Percentiles rank a stretch among this genome's conserved stretches.
Evolutionary conservation across 2,888 invertebrate genomes (phyloP).

Genomic region (Eilema griseolum): DNA sequence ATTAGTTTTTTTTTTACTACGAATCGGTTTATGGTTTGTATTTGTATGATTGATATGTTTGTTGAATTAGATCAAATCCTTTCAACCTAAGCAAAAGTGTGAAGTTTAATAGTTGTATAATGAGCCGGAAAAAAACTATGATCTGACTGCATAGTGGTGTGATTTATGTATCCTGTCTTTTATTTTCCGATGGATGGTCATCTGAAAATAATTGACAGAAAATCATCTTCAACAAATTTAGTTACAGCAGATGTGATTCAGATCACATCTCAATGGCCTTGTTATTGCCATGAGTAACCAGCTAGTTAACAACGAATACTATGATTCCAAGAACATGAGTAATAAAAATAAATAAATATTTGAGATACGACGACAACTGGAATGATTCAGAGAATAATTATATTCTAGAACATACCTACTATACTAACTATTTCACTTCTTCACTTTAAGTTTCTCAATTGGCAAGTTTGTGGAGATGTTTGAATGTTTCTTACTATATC

Average conservation of each 20-base stretch:
- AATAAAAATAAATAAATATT: conserved; percentile 38
- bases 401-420: background rate
- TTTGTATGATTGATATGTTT: too few species aligned
- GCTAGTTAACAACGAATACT: conserved; percentile 24
- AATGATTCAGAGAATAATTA: conserved; percentile 42
- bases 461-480: too few species aligned
- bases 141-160: background rate
- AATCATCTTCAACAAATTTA: background rate
- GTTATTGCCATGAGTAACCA: conserved; percentile 35
- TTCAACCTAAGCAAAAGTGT: too few species aligned
- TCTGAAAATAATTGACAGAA: background rate
- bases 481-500: too few species aligned
- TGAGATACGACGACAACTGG: conserved; percentile 26
- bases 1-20: too few species aligned
- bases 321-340: conserved; percentile 37
- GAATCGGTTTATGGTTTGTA: too few species aligned
- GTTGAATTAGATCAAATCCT: background rate
- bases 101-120: too few species aligned
- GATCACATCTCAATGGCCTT: conserved; percentile 26
- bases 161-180: background rate
- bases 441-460: too few species aligned
- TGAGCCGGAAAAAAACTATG: background rate
- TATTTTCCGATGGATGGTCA: too few species aligned
- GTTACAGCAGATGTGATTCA: conserved; percentile 9
- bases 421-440: background rate